Evolutionary conservation across 2,113 vertebrate species (phyloP).

Genomic region (Conger conger): DNA sequence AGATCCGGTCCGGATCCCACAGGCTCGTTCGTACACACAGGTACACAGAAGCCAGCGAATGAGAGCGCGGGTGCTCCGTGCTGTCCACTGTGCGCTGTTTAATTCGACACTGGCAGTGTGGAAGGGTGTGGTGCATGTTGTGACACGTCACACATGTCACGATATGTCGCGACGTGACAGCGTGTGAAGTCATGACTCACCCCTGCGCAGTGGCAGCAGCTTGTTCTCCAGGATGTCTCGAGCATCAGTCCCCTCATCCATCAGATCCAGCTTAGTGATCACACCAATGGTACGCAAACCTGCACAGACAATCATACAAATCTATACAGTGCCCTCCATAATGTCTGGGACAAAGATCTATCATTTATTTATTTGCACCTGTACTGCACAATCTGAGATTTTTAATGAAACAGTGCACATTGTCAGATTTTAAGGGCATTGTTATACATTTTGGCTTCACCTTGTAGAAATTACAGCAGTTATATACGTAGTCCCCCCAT

Average conservation of each 20-base stretch:
- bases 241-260: conserved; percentile 96
- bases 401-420: too few species aligned
- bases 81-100: too few species aligned
- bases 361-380: too few species aligned
- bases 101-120: not conserved
- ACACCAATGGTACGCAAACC: conserved; percentile 93
- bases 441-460: too few species aligned
- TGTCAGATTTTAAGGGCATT: too few species aligned
- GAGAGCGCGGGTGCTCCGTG: too few species aligned
- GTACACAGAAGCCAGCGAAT: not conserved
- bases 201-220: conserved; percentile 88
- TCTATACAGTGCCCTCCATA: too few species aligned
- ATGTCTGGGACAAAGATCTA: too few species aligned
- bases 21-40: not conserved
- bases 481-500: too few species aligned
- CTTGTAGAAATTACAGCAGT: too few species aligned
- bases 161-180: not conserved
- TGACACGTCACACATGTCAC: too few species aligned
- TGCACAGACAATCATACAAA: conserved; percentile 44
- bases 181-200: conserved; percentile 50
- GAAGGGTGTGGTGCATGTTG: too few species aligned
- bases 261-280: conserved; percentile 94
- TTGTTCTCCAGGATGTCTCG: conserved; percentile 93
- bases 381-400: not conserved
- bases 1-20: not conserved